Percentiles rank a stretch among this genome's conserved stretches.
These are phyloP conservation scores for Gonioctena quinquepunctata DNA, from an alignment of 1,140 invertebrate species.

Conservation along the genomic window DNA sequence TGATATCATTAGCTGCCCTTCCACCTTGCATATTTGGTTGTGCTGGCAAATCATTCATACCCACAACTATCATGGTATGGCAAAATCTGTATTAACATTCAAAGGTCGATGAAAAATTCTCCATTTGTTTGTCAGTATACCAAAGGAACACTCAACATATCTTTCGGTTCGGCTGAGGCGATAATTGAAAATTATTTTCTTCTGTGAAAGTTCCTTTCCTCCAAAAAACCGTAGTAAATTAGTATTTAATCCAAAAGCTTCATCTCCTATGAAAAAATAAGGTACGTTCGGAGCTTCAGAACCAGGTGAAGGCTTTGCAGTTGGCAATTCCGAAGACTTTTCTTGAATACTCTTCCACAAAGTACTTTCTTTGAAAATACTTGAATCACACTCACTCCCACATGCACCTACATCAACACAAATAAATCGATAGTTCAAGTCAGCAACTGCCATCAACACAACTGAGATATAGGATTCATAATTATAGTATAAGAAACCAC, in stretches of 20 bases:
- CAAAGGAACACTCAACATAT: conserved; percentile 13
- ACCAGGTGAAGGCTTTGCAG: conserved; percentile 3
- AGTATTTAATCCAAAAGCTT: conserved; percentile 12
- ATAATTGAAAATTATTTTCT: not conserved
- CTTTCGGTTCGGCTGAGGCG: not conserved
- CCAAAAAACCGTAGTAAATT: conserved; percentile 1
- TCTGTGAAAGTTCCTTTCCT: no score
- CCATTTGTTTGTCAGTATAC: conserved; percentile 16
- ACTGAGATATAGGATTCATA: conserved; percentile 38
- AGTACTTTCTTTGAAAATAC: not conserved
- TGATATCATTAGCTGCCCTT: no score
- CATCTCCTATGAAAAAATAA: not conserved
- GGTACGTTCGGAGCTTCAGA: not conserved
- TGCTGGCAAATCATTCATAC: no score
- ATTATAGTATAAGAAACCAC: conserved; percentile 27
- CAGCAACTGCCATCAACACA: conserved; percentile 18
- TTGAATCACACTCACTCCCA: not conserved
- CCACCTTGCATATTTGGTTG: no score
- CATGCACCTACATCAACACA: conserved; percentile 3
- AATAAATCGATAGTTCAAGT: conserved; percentile 6
- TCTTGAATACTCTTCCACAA: not conserved
- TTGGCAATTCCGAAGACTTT: not conserved
- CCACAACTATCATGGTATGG: no score
- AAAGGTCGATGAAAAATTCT: conserved; percentile 46
- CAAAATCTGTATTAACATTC: conserved; percentile 37